These are phyloP conservation scores for Holothuria leucospilota DNA, from an alignment of 53 echinoderm and acorn worm genomes.

Conservation along the genomic window DNA sequence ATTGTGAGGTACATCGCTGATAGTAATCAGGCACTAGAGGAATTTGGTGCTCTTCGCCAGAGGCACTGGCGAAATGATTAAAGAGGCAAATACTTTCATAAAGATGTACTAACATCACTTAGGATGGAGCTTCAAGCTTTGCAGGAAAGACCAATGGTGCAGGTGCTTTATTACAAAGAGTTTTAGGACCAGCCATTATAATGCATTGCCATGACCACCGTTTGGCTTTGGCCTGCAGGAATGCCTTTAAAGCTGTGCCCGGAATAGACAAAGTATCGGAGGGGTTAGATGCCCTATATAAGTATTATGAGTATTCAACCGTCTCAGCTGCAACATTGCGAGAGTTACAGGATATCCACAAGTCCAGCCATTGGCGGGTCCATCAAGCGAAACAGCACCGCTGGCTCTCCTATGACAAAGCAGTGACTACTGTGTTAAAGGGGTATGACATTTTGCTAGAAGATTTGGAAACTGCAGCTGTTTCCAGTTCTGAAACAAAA, in stretches of 20 bases:
- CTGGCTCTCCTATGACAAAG: neutral
- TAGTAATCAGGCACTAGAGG: too few relatives aligned
- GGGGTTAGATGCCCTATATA: neutral
- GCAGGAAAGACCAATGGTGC: constrained; percentile 1
- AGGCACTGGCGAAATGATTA: too few relatives aligned
- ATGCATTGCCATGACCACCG: neutral
- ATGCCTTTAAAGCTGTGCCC: neutral
- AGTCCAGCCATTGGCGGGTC: neutral
- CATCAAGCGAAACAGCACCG: neutral
- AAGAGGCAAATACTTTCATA: neutral
- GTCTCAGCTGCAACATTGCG: neutral
- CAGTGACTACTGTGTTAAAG: neutral
- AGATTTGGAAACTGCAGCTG: constrained; percentile 13
- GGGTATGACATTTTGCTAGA: neutral
- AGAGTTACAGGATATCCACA: neutral
- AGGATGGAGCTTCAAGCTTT: neutral
- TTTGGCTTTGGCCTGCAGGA: neutral
- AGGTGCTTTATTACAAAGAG: neutral
- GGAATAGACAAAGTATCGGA: neutral
- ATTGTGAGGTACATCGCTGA: too few relatives aligned
- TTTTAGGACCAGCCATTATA: neutral
- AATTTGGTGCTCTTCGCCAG: too few relatives aligned
- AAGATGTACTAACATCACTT: neutral
- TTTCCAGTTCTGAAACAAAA: constrained; percentile 18
- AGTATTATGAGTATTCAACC: constrained; percentile 8